A percentile compares a stretch with the other conserved stretches of the same genome.
Evolutionary conservation across 2,888 invertebrate species (phyloP).

Genomic region (Tuberolachnus salignus): DNA sequence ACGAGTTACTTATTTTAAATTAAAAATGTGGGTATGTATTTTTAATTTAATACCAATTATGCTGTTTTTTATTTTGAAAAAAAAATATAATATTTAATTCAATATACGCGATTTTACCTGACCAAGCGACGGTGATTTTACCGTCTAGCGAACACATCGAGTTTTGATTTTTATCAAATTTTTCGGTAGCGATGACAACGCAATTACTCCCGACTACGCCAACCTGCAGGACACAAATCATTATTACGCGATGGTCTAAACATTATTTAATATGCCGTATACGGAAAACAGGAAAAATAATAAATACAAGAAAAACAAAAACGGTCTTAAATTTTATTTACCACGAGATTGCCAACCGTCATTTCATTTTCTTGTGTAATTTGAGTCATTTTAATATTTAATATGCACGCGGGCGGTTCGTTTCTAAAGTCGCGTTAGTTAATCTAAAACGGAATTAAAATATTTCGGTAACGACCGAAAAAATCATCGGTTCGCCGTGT

Average conservation of each 20-base stretch:
- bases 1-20: too few species aligned
- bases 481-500: not conserved
- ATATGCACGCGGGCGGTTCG: too few species aligned
- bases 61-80: too few species aligned
- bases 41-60: too few species aligned
- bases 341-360: slow-evolving; percentile 9
- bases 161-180: not conserved
- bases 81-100: not conserved
- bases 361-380: not conserved
- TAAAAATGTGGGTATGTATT: too few species aligned
- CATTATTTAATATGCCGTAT: too few species aligned
- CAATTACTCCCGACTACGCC: slow-evolving; percentile 40
- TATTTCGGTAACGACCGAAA: not conserved
- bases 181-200: slow-evolving; percentile 41
- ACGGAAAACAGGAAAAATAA: too few species aligned
- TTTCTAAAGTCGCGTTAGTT: too few species aligned
- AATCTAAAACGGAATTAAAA: not conserved
- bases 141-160: slow-evolving; percentile 26
- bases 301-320: too few species aligned
- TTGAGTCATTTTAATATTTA: not conserved
- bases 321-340: too few species aligned
- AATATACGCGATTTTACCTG: slow-evolving; percentile 18
- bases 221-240: not conserved
- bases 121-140: slow-evolving; percentile 41
- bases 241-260: too few species aligned